Evolutionary conservation across 1,140 invertebrate genomes (phyloP), one percentile per base, ranked within the genome.

Genomic region (Apis laboriosa): DNA sequence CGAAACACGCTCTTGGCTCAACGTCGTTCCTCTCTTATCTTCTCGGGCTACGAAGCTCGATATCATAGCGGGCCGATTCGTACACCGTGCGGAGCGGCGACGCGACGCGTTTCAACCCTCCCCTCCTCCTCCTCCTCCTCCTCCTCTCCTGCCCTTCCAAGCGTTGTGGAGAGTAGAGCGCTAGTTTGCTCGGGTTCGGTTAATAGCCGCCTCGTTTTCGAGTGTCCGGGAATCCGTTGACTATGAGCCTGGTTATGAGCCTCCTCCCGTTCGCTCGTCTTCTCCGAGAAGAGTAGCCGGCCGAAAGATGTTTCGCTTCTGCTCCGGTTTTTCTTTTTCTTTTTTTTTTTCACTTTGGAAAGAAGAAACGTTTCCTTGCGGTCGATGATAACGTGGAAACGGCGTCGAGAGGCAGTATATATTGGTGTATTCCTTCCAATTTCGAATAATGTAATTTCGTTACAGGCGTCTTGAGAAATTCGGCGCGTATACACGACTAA

Each of bases 21-120:
- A 63, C 72, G 75, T 73, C 64, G 70, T 80, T 43, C 34, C 34
- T 28, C 84, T 88, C 77, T 88, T 86, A 78, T 88, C 89, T 90
- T 87, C 82, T 24, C 24, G 24, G 24, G 24, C 24, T 87, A 83
- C 84, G 66, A 81, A 90, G 86, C 90, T 91, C 87, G 87, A 92
- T 92, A 92, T 92, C 91, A 91, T 91, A 88, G 87, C 89, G 85
- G 80, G 61, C 61, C 43, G 34, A 43, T 61, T 49, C 67, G 63
- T n/a, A 60, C 56, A 70, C 84, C 76, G 61, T 49, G 34, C 67
- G 49, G 58, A 77, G 67, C 58, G 49, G 71, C 77, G 19, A 17
- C 21, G 21, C 86, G 81, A 84, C 77, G 81, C 77, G 73, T 84
- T 84, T 86, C 56, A 19, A 61, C 51, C 85, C 72, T 66, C 70